phyloP scores from a whole-genome alignment of 2,113 vertebrate species.

The Larimichthys crocea region DNA sequence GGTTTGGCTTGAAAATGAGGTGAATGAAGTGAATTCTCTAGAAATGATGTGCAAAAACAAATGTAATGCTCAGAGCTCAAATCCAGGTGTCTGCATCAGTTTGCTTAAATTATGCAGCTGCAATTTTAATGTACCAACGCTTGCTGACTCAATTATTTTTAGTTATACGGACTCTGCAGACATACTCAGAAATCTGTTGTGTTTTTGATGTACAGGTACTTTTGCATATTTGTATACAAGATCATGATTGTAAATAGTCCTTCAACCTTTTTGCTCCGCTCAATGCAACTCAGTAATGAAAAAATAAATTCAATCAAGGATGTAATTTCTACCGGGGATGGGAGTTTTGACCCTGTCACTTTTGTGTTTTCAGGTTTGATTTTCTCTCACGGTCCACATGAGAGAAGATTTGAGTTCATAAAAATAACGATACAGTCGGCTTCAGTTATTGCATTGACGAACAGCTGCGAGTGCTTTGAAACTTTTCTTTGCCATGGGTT shows the following conservation, averaged over 20 bases:
- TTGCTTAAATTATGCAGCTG: slow-evolving; percentile 42
- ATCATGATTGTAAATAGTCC: neutral
- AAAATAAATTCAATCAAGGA: neutral
- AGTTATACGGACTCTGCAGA: slow-evolving; percentile 35
- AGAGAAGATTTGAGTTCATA: neutral
- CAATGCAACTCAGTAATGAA: neutral
- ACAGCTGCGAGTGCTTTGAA: neutral
- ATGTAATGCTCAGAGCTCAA: neutral
- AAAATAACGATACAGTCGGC: neutral
- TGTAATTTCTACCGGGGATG: neutral
- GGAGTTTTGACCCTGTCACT: neutral
- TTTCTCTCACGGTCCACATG: neutral
- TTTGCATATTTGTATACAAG: slow-evolving; percentile 4
- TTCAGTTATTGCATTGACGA: neutral
- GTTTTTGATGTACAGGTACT: neutral
- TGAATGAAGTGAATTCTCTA: neutral
- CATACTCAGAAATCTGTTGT: slow-evolving; percentile 32
- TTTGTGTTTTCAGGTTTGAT: neutral
- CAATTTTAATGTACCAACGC: neutral
- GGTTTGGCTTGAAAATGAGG: neutral
- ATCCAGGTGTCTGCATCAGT: slow-evolving; percentile 37
- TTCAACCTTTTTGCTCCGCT: neutral
- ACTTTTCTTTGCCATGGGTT: neutral
- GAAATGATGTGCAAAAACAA: slow-evolving; percentile 10
- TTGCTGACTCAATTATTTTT: slow-evolving; percentile 39